Percentiles rank a stretch among this genome's conserved stretches.
These are phyloP conservation scores for Atherinosoma microstoma DNA, from an alignment of 2,797 vertebrate species.

Conservation along the genomic window DNA sequence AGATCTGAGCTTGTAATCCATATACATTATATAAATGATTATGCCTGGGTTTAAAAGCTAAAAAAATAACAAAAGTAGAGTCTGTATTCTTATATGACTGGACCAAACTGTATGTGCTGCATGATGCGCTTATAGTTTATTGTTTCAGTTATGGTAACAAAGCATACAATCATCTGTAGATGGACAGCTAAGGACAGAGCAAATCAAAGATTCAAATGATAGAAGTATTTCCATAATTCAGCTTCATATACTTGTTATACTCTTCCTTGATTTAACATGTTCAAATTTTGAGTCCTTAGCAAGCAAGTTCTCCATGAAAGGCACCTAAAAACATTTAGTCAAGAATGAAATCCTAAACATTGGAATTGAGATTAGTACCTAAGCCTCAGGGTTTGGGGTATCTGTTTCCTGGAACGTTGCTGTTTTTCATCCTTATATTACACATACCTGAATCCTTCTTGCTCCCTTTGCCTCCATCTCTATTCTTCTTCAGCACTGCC, in stretches of 20 bases:
- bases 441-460: conserved; percentile 93
- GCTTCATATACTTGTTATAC: background rate
- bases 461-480: conserved; percentile 92
- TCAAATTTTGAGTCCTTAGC: conserved; percentile 18
- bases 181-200: background rate
- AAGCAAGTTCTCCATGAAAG: background rate
- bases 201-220: background rate
- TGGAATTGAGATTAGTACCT: background rate
- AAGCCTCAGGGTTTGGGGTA: conserved; percentile 12
- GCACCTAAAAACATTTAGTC: conserved; percentile 10
- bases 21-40: no score
- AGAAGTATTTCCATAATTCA: background rate
- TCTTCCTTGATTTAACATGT: background rate
- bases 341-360: conserved; percentile 18
- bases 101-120: background rate
- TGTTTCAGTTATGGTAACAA: no score
- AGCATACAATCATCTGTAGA: background rate
- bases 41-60: no score
- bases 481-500: conserved; percentile 96
- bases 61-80: no score
- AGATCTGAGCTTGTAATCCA: no score
- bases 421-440: conserved; percentile 31
- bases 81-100: background rate
- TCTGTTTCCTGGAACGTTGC: conserved; percentile 27
- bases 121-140: background rate